Conservation (phyloP, 1,140 invertebrate genomes). For the Heliothis subflexa region DNA sequence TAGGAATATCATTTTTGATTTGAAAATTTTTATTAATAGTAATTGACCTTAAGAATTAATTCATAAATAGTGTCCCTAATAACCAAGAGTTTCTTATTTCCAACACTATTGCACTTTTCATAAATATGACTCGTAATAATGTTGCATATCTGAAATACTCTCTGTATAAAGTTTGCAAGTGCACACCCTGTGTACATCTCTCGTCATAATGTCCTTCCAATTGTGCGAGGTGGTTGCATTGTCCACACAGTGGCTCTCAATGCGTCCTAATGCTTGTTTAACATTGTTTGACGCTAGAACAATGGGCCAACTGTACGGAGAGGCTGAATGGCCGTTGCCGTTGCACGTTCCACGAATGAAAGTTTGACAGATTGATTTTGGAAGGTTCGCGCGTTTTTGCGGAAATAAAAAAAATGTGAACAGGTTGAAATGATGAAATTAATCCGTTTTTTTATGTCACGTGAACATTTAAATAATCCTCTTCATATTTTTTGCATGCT, state of each 20-base stretch:
- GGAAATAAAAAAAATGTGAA: not conserved
- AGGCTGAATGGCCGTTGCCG: conserved; percentile 40
- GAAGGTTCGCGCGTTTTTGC: not conserved
- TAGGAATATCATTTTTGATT: too few relatives aligned
- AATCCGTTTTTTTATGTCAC: not conserved
- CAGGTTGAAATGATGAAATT: not conserved
- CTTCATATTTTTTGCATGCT: not conserved
- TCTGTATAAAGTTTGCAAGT: not conserved
- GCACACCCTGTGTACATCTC: conserved; percentile 4
- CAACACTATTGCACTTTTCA: too few relatives aligned
- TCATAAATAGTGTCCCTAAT: too few relatives aligned
- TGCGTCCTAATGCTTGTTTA: conserved; percentile 70
- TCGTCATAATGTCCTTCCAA: conserved; percentile 57
- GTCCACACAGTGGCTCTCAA: conserved; percentile 71
- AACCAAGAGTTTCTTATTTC: too few relatives aligned
- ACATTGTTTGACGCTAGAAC: conserved; percentile 67
- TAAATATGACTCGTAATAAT: too few relatives aligned
- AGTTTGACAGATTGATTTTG: conserved; percentile 46
- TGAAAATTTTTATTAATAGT: too few relatives aligned
- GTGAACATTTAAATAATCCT: not conserved
- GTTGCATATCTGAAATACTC: too few relatives aligned
- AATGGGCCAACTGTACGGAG: conserved; percentile 47
- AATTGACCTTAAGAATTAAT: too few relatives aligned
- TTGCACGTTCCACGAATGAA: conserved; percentile 49
- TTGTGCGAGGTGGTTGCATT: conserved; percentile 62